These are phyloP conservation scores for Hypsibius dujardini DNA, from an alignment of 1,140 invertebrate species.

Conservation along the genomic window DNA sequence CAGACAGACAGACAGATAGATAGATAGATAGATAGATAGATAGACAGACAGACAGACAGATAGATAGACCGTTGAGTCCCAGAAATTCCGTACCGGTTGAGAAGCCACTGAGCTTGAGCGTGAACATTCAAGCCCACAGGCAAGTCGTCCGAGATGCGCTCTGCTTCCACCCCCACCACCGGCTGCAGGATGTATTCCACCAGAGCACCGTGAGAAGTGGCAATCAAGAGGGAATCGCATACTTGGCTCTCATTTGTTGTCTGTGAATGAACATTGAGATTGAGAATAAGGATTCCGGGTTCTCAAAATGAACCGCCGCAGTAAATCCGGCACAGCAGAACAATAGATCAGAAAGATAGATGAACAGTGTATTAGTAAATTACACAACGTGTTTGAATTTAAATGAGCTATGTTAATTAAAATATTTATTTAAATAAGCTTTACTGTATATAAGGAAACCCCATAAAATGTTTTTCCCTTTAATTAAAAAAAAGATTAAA, in stretches of 20 bases:
- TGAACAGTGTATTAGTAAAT: slow-evolving; percentile 5
- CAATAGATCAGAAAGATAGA: slow-evolving; percentile 20
- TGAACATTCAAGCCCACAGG: slow-evolving; percentile 66
- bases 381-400: too few species aligned
- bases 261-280: slow-evolving; percentile 11
- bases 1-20: too few species aligned
- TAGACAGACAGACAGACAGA: too few species aligned
- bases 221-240: slow-evolving; percentile 65
- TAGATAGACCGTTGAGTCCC: too few species aligned
- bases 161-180: slow-evolving; percentile 35
- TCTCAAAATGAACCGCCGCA: slow-evolving; percentile 28
- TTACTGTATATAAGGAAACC: too few species aligned
- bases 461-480: too few species aligned
- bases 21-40: too few species aligned
- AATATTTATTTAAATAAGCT: background rate
- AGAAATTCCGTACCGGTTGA: slow-evolving; percentile 39
- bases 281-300: too few species aligned
- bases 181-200: slow-evolving; percentile 79
- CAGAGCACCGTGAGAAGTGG: slow-evolving; percentile 66
- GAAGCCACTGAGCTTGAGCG: slow-evolving; percentile 65
- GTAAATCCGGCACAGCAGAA: slow-evolving; percentile 31
- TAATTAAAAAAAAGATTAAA: too few species aligned
- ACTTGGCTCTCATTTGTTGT: background rate
- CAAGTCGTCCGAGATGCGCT: slow-evolving; percentile 48
- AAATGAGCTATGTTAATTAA: too few species aligned